phyloP scores from a whole-genome alignment of 2,888 invertebrate species.

The Agonopterix alstromeriana region DNA sequence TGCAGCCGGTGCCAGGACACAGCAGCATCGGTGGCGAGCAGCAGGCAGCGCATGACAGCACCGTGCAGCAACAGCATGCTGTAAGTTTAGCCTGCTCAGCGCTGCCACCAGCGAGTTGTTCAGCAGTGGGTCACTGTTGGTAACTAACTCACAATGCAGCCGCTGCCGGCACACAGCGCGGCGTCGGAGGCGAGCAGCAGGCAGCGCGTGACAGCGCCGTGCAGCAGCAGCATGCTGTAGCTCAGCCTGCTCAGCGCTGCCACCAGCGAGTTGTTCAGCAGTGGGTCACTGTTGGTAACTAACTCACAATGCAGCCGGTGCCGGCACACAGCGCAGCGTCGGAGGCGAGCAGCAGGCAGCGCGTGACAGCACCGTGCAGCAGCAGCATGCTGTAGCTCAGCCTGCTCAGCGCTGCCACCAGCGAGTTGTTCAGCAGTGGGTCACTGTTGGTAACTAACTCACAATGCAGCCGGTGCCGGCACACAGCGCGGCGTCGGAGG shows the following conservation, averaged over 20 bases:
- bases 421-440: conserved; percentile 57
- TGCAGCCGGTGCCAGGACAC: conserved; percentile 57
- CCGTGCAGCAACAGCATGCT: conserved; percentile 74
- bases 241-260: conserved; percentile 74
- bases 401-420: conserved; percentile 70
- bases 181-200: too few species aligned
- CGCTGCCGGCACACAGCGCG: conserved; percentile 57
- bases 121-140: conserved; percentile 63
- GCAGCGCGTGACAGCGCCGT: conserved; percentile 67
- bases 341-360: conserved; percentile 54
- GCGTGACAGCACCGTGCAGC: conserved; percentile 66
- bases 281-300: conserved; percentile 55
- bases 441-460: conserved; percentile 45
- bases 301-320: conserved; percentile 62
- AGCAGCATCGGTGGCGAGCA: conserved; percentile 60
- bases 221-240: conserved; percentile 72
- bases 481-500: conserved; percentile 62
- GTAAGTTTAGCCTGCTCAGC: conserved; percentile 71
- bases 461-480: conserved; percentile 64
- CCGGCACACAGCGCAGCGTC: conserved; percentile 67
- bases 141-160: conserved; percentile 65
- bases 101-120: conserved; percentile 62
- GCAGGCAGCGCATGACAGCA: conserved; percentile 56
- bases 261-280: conserved; percentile 54
- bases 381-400: conserved; percentile 73